These are phyloP conservation scores for Melanchra persicariae DNA, from an alignment of 2,888 invertebrate genomes.

Conservation along the genomic window DNA sequence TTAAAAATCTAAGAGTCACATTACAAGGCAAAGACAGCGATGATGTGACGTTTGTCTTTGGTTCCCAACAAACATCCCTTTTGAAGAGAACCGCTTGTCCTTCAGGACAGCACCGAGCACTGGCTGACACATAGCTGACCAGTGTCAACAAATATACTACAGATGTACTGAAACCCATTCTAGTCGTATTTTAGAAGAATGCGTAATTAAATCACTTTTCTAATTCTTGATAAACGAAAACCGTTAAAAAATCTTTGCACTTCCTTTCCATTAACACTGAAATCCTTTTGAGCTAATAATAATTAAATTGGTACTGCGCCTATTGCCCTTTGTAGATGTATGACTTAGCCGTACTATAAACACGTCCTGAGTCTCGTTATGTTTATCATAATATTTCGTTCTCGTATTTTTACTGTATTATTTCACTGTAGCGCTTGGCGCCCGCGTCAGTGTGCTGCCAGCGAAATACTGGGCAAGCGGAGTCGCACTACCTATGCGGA, in stretches of 20 bases:
- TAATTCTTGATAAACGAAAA: constrained; percentile 13
- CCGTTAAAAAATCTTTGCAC: not conserved
- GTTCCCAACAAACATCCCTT: constrained; percentile 70
- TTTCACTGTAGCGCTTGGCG: not conserved
- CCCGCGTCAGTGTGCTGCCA: not conserved
- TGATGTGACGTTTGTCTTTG: constrained; percentile 62
- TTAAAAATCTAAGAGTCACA: constrained; percentile 34
- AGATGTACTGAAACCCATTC: constrained; percentile 40
- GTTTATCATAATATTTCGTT: too few species aligned
- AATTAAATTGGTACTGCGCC: not conserved
- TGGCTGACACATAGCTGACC: constrained; percentile 26
- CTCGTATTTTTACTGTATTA: too few species aligned
- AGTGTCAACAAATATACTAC: constrained; percentile 6
- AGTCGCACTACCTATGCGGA: too few species aligned
- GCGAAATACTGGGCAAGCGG: not conserved
- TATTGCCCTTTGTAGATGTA: not conserved
- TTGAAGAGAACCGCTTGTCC: constrained; percentile 58
- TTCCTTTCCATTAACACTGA: not conserved
- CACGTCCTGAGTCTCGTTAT: not conserved
- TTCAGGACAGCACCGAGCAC: constrained; percentile 65
- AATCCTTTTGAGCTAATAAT: not conserved
- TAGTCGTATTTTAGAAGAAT: constrained; percentile 32
- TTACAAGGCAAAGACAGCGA: constrained; percentile 60
- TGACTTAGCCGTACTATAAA: too few species aligned
- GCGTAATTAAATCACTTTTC: not conserved